phyloP scores from a whole-genome alignment of 2,888 invertebrate species.

The Andrena chrysosceles region DNA sequence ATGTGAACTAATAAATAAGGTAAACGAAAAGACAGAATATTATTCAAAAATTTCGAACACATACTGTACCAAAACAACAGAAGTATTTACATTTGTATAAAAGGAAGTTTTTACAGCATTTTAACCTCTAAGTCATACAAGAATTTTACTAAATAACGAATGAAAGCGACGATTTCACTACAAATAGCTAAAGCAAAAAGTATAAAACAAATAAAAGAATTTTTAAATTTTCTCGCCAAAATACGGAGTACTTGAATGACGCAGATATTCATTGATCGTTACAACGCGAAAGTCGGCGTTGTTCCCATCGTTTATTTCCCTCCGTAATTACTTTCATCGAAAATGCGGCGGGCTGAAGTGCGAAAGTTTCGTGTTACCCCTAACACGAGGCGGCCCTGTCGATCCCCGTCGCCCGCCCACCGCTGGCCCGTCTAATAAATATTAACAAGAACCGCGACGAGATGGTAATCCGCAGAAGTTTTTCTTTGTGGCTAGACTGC shows the following conservation, averaged over 20 bases:
- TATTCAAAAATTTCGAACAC: not conserved
- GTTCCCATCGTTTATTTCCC: constrained; percentile 49
- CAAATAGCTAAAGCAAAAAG: not conserved
- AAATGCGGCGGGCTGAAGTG: constrained; percentile 70
- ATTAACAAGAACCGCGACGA: constrained; percentile 81
- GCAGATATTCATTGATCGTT: constrained; percentile 42
- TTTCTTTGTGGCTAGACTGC: constrained; percentile 72
- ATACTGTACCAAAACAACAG: not conserved
- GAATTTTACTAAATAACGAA: too few species aligned
- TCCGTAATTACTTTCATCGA: constrained; percentile 67
- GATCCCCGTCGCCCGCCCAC: constrained; percentile 66
- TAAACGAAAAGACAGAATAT: not conserved
- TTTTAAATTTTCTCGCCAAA: constrained; percentile 1
- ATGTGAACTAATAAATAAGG: not conserved
- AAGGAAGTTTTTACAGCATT: not conserved
- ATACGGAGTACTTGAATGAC: not conserved
- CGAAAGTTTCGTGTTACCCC: constrained; percentile 74
- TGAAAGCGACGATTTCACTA: too few species aligned
- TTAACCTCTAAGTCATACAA: too few species aligned
- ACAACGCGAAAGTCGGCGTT: constrained; percentile 26
- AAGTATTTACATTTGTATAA: not conserved
- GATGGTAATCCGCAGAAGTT: constrained; percentile 82
- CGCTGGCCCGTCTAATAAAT: constrained; percentile 79
- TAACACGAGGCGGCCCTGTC: constrained; percentile 65
- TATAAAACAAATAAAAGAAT: constrained; percentile 7